phyloP scores from a whole-genome alignment of 2,113 vertebrate species.

The Euleptes europaea region DNA sequence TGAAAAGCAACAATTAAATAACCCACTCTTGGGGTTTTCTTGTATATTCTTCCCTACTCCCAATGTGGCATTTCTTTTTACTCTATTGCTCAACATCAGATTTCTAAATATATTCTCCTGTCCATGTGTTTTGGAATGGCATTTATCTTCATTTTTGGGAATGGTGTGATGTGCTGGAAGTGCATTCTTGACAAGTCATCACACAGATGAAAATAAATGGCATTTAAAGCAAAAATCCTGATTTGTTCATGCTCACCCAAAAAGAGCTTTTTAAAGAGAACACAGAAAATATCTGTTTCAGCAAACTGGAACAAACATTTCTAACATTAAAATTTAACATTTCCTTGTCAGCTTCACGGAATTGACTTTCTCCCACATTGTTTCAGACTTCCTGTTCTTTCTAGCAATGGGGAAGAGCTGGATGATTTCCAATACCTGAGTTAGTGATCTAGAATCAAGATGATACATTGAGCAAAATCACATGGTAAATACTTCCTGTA shows the following conservation, averaged over 20 bases:
- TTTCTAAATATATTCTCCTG: slow-evolving; percentile 15
- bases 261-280: not conserved
- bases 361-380: not conserved
- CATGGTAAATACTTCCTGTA: not conserved
- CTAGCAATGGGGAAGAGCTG: not conserved
- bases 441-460: not conserved
- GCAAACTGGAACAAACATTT: slow-evolving; percentile 7
- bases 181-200: slow-evolving; percentile 12
- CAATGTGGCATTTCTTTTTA: not conserved
- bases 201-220: not conserved
- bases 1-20: not conserved
- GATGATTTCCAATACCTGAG: not conserved
- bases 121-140: not conserved
- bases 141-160: slow-evolving; percentile 24
- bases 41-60: not conserved
- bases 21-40: not conserved
- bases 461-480: not conserved
- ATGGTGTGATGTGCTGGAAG: not conserved
- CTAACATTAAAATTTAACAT: slow-evolving; percentile 7
- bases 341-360: not conserved
- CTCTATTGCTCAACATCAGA: not conserved
- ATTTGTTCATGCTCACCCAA: not conserved
- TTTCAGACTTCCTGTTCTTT: not conserved
- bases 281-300: not conserved
- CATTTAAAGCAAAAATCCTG: not conserved